Base-by-base conservation (phyloP, 1,140 invertebrate genomes). In the Fopius arisanus region DNA sequence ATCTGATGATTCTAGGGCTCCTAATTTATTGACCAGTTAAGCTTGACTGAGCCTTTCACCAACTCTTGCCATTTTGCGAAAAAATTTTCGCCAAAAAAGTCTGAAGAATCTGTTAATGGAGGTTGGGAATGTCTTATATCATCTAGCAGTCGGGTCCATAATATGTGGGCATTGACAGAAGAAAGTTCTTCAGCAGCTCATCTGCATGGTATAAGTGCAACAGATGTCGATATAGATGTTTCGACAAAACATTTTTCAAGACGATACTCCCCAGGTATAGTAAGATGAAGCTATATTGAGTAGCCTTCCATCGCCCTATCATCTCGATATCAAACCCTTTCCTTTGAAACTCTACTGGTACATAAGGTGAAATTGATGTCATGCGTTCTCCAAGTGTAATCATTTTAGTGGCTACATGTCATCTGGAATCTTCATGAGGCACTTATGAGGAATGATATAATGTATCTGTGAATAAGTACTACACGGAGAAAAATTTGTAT, bases 61-160 rank as follows among this genome's bases (percentile, higher is more conserved):
- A 33, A 33, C 65, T 59, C 63, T 59, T 77, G 75, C 0, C 74
- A 67, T 43, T 41, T 33, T 0, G 73, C 78, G 19, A 76, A 23
- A 12, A 41, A 75, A 65, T 73, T 79, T 59, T 79, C 74, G 16
- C 74, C 75, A 41, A 70, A 74, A 62, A 79, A 79, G 16, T 76
- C 69, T 12, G 76, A 77, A 59, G 54, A 65, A 7, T 28, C 51
- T 6, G 65, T 74, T 1, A 79, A n/a, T 9, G 74, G 72, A 16
- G 69, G 12, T 66, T 75, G 3, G 16, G 76, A 67, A 51, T 77
- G 19, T 51, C 31, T 29, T 9, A 77, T 74, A 59, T 79, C 76
- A 26, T 79, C 76, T 14, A 70, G 5, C 62, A 68, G 31, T 67
- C 67, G 5, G 26, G 14, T 21, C 76, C 75, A 67, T 78, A 76